Evolutionary conservation across 2,888 invertebrate species (phyloP).

Genomic region (Cantharis flavilabris): DNA sequence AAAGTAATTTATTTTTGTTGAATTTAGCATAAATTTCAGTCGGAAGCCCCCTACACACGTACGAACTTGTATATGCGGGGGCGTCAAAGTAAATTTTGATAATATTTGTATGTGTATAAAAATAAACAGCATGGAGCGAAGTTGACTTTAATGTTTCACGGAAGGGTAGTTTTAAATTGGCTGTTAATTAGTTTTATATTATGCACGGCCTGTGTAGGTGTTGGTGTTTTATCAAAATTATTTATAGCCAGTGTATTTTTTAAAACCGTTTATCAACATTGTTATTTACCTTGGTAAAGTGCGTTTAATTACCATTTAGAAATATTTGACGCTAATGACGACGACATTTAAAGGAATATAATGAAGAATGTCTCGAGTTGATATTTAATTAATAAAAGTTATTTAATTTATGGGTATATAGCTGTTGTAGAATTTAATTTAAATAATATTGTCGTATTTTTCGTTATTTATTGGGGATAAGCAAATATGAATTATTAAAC

Average conservation of each 20-base stretch:
- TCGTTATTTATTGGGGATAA: constrained; percentile 15
- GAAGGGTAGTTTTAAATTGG: neutral
- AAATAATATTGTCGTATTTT: neutral
- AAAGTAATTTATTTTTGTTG: neutral
- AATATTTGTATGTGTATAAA: neutral
- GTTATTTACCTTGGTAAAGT: neutral
- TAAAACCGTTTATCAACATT: neutral
- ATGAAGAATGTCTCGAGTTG: neutral
- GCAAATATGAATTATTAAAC: constrained; percentile 17
- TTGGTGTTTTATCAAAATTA: neutral
- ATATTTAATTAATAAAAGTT: neutral
- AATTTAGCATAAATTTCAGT: neutral
- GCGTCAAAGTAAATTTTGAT: neutral
- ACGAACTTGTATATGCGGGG: neutral
- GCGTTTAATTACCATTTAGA: neutral
- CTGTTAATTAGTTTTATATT: neutral
- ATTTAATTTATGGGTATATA: neutral
- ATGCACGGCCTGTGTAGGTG: neutral
- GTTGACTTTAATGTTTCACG: neutral
- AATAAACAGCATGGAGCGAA: neutral
- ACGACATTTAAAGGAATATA: neutral
- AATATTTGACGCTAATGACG: neutral
- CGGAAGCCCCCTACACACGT: neutral
- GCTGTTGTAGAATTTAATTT: neutral
- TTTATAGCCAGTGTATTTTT: neutral